Evolutionary conservation across 2,888 invertebrate species (phyloP).

Genomic region (Synergus gifuensis): DNA sequence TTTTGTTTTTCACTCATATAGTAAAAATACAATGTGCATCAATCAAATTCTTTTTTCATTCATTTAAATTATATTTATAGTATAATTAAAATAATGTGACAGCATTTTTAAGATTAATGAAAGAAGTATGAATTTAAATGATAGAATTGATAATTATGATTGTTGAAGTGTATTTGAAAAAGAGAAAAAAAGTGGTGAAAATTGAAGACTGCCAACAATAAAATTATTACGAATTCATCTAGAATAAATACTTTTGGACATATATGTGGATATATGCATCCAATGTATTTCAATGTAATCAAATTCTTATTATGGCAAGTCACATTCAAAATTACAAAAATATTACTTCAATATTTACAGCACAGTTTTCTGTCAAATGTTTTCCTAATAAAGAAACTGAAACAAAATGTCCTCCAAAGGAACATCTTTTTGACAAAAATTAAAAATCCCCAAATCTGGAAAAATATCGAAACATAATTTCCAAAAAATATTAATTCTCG

Average conservation of each 20-base stretch:
- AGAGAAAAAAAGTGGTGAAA: background rate
- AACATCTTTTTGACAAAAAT: no score
- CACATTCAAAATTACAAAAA: background rate
- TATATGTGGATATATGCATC: background rate
- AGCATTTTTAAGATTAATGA: no score
- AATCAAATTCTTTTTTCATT: background rate
- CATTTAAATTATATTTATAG: background rate
- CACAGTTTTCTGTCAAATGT: background rate
- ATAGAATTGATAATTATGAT: background rate
- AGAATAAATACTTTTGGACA: background rate
- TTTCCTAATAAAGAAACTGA: slow-evolving; percentile 1
- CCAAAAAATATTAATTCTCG: no score
- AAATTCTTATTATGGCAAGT: background rate
- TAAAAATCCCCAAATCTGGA: no score
- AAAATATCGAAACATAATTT: no score
- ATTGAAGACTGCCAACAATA: background rate
- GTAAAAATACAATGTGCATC: background rate
- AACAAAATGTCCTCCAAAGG: background rate
- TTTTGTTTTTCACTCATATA: background rate
- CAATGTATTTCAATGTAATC: background rate
- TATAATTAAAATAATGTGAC: no score
- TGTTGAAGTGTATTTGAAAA: background rate
- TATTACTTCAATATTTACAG: background rate
- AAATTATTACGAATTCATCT: background rate
- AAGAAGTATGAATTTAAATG: no score